Conservation (phyloP, 2,888 invertebrate species). For the Cheilosia scutellata region DNA sequence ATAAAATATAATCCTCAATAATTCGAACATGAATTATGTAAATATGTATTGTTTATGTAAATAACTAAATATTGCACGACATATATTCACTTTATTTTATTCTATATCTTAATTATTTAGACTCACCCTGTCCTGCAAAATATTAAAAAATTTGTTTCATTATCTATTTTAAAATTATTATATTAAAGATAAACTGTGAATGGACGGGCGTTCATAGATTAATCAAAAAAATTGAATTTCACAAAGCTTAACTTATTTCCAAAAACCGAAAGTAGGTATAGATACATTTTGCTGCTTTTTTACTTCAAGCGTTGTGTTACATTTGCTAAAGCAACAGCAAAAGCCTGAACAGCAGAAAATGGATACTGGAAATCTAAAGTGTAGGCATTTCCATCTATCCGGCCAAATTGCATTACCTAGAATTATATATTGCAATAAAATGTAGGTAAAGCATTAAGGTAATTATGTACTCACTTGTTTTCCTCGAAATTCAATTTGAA, state of each 20-base stretch:
- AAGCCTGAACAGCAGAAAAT: constrained; percentile 98
- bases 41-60: constrained; percentile 59
- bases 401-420: constrained; percentile 99
- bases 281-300: constrained; percentile 47
- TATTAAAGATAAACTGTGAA: constrained; percentile 69
- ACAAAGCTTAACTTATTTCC: constrained; percentile 29
- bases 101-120: constrained; percentile 51
- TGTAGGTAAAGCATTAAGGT: no score
- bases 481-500: constrained; percentile 98
- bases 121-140: constrained; percentile 72
- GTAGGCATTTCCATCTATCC: constrained; percentile 99
- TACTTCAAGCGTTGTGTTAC: constrained; percentile 84
- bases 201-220: constrained; percentile 69
- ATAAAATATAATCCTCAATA: constrained; percentile 48
- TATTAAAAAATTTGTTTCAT: constrained; percentile 69
- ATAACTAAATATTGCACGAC: constrained; percentile 74
- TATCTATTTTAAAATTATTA: constrained; percentile 68
- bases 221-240: constrained; percentile 21
- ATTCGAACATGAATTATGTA: constrained; percentile 50
- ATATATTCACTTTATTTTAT: constrained; percentile 48
- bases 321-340: constrained; percentile 94
- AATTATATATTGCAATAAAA: not conserved
- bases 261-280: constrained; percentile 30
- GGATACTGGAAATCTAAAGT: constrained; percentile 99
- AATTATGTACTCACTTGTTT: constrained; percentile 91